phyloP scores from a whole-genome alignment of 2,113 vertebrate genomes.

The Ictidomys tridecemlineatus region DNA sequence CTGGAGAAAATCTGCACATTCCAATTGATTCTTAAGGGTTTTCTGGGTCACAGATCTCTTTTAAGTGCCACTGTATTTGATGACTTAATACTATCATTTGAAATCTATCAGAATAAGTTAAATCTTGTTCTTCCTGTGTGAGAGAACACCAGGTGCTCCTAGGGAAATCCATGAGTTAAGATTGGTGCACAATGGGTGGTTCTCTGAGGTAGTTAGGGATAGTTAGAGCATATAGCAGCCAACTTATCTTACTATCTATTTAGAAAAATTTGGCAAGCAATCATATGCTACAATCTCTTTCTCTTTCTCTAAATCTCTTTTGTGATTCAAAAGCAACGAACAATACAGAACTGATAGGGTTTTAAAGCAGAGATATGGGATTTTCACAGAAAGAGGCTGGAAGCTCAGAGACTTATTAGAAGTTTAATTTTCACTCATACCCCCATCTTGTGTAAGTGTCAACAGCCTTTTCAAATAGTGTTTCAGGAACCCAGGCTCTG shows the following conservation, averaged over 20 bases:
- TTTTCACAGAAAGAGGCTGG: not conserved
- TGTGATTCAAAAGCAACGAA: not conserved
- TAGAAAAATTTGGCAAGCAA: not conserved
- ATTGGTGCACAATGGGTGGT: not conserved
- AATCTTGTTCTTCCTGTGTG: not conserved
- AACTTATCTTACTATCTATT: not conserved
- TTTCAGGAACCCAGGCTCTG: not conserved
- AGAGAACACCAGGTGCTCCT: not conserved
- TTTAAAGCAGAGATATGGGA: not conserved
- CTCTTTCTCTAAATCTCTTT: not conserved
- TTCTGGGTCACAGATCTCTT: too few relatives aligned
- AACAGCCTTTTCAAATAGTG: not conserved
- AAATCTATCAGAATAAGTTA: conserved; percentile 21
- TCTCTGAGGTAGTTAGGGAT: not conserved
- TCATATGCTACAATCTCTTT: not conserved
- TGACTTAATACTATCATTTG: not conserved
- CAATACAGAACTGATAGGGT: not conserved
- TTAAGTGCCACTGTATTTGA: not conserved
- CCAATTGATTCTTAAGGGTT: not conserved
- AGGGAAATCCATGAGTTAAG: not conserved
- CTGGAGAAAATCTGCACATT: conserved; percentile 33
- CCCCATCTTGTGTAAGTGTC: not conserved
- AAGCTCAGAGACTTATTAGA: not conserved
- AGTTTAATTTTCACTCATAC: not conserved
- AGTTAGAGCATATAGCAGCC: not conserved